Evolutionary conservation across 2,888 invertebrate species (phyloP), one percentile per base, ranked within the genome.

Genomic region (Cheilosia vernalis): DNA sequence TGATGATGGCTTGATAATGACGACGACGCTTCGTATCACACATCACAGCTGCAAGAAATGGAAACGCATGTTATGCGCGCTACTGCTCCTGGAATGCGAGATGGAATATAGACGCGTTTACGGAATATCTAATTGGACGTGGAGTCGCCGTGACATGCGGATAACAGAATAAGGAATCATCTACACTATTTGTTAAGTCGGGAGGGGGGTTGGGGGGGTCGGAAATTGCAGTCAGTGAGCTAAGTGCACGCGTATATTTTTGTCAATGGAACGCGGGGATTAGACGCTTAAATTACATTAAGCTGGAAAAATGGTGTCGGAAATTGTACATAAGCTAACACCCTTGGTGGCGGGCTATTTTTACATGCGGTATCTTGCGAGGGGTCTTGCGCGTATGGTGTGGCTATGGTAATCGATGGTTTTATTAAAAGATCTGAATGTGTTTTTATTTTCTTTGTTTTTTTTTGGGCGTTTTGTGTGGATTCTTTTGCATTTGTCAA

Each of bases 51-150:
- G 70, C 82, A 49, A 47, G 56, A 47, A 56, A 74, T 58, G 27
- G 24, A 55, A 21, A 40, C 70, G 44, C 37, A 19, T 19, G 19
- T 44, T 61, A 30, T 9, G 9, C 30, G 7, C 42, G 19, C 37
- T 66, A 49, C 24, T 60, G 7, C 63, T 60, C 17, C 40, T 56
- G 55, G 27, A 21, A 17, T 49, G 17, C 7, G 49, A 44, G 17
- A 21, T 40, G 47, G 37, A 37, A 37, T 37, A 37, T 9, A 37
- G 37, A 13, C 67, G 72, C 83, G 79, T 79, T 67, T 73, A 21
- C 69, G 51, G 83, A 84, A 84, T 84, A 84, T 79, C 63, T 79
- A 84, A 84, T 84, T 79, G 58, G 47, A 53, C 69, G 64, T 9
- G 63, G 40, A 73, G 56, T 55, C 27, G 13, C 37, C 37, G 13